Conservation (phyloP, 2,888 invertebrate genomes). For the Drosophila sordidula region DNA sequence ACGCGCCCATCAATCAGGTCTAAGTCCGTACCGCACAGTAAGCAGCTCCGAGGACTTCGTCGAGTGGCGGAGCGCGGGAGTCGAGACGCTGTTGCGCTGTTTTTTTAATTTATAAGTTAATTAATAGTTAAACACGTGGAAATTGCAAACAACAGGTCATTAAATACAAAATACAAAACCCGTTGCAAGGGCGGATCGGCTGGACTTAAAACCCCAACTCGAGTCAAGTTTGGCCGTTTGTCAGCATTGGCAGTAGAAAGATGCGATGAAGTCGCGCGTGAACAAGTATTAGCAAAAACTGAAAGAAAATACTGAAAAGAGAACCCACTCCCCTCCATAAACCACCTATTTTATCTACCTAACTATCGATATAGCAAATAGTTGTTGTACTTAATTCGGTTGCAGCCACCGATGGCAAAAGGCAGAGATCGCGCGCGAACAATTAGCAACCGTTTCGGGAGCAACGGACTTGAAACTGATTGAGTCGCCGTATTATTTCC, state of each 20-base stretch:
- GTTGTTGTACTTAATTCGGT: constrained; percentile 56
- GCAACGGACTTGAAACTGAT: constrained; percentile 58
- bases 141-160: constrained; percentile 41
- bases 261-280: constrained; percentile 27
- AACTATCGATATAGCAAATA: constrained; percentile 44
- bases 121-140: constrained; percentile 64
- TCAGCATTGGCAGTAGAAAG: constrained; percentile 27
- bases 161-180: constrained; percentile 27
- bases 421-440: constrained; percentile 37
- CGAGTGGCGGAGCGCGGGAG: constrained; percentile 31
- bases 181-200: constrained; percentile 23
- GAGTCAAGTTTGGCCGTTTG: constrained; percentile 26
- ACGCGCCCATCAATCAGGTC: constrained; percentile 87
- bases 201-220: constrained; percentile 23
- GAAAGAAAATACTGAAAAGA: constrained; percentile 51
- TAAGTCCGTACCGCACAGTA: constrained; percentile 71
- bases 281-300: constrained; percentile 68
- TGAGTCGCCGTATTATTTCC: constrained; percentile 37
- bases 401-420: constrained; percentile 42
- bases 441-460: constrained; percentile 65
- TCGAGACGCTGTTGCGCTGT: constrained; percentile 72
- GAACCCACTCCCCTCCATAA: constrained; percentile 5
- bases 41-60: constrained; percentile 45
- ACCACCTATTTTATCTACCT: constrained; percentile 25
- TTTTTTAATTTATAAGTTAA: constrained; percentile 79